phyloP scores from a whole-genome alignment of 2,888 invertebrate species.

The Pheosia tremula region DNA sequence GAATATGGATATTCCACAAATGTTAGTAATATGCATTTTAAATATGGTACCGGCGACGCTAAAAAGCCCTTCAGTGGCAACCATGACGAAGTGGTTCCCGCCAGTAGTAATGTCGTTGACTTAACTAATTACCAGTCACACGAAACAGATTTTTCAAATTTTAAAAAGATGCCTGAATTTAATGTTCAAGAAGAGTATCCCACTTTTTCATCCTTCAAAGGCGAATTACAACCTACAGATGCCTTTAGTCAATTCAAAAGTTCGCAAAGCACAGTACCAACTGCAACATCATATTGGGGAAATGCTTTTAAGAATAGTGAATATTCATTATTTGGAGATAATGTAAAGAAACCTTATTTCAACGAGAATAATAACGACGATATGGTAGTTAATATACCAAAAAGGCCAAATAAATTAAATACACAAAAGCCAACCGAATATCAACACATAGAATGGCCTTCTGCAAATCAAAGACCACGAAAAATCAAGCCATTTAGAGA shows the following conservation, averaged over 20 bases:
- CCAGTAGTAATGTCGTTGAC: slow-evolving; percentile 66
- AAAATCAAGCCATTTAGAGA: slow-evolving; percentile 58
- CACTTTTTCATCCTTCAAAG: slow-evolving; percentile 47
- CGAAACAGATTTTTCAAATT: slow-evolving; percentile 55
- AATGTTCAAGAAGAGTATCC: slow-evolving; percentile 55
- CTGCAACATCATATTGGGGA: slow-evolving; percentile 67
- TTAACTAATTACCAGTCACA: slow-evolving; percentile 59
- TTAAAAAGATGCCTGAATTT: slow-evolving; percentile 63
- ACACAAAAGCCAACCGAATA: slow-evolving; percentile 53
- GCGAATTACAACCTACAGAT: slow-evolving; percentile 59
- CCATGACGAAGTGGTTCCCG: slow-evolving; percentile 64
- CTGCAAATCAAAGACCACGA: slow-evolving; percentile 51
- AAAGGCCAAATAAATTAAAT: slow-evolving; percentile 55
- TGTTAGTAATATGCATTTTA: slow-evolving; percentile 65
- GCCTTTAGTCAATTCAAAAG: slow-evolving; percentile 62
- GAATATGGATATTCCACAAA: slow-evolving; percentile 71
- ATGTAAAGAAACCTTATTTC: slow-evolving; percentile 53
- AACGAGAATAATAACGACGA: slow-evolving; percentile 51
- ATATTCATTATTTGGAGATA: slow-evolving; percentile 54
- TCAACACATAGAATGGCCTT: slow-evolving; percentile 57
- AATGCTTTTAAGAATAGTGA: slow-evolving; percentile 62
- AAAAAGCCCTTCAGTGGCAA: slow-evolving; percentile 57
- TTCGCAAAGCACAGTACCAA: slow-evolving; percentile 54
- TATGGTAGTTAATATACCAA: slow-evolving; percentile 71
- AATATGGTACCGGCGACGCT: slow-evolving; percentile 55